Conservation (phyloP, 2,888 invertebrate species). For the Seira sanloemensis region DNA sequence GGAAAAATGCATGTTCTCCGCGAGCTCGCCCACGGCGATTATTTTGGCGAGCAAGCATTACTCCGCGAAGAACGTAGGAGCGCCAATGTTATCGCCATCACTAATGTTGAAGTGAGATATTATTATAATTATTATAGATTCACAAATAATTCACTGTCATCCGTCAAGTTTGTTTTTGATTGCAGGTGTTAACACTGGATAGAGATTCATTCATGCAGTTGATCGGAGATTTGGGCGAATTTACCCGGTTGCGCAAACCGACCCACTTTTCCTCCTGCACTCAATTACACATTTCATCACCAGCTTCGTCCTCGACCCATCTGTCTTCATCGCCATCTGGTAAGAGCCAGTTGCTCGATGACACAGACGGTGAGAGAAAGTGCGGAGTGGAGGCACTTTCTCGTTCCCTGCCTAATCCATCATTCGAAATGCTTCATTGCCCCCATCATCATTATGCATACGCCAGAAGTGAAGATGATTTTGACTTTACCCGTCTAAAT, state of each 20-base stretch:
- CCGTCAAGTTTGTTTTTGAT: slow-evolving; percentile 71
- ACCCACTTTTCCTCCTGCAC: slow-evolving; percentile 58
- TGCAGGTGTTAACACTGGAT: slow-evolving; percentile 83
- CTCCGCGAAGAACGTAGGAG: slow-evolving; percentile 85
- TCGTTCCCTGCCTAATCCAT: slow-evolving; percentile 51
- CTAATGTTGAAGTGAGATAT: slow-evolving; percentile 76
- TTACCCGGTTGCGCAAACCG: slow-evolving; percentile 76
- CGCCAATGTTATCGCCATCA: slow-evolving; percentile 79
- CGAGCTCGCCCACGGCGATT: slow-evolving; percentile 85
- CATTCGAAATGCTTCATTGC: slow-evolving; percentile 66
- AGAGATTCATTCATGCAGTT: slow-evolving; percentile 92
- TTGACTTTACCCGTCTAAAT: slow-evolving; percentile 81
- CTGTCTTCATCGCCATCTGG: slow-evolving; percentile 34
- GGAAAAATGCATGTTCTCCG: slow-evolving; percentile 79
- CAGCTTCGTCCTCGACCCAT: background rate
- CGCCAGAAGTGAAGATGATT: slow-evolving; percentile 78
- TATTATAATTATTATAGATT: slow-evolving; percentile 10
- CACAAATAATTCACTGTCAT: background rate
- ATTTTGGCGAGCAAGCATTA: slow-evolving; percentile 92
- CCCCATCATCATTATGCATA: background rate
- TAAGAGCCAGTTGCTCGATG: slow-evolving; percentile 34
- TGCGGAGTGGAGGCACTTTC: slow-evolving; percentile 25
- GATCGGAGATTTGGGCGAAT: slow-evolving; percentile 87
- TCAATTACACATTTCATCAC: slow-evolving; percentile 25
- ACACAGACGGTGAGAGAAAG: slow-evolving; percentile 12